Base-by-base conservation (phyloP, 2,113 vertebrate genomes). In the Thryonomys swinderianus region DNA sequence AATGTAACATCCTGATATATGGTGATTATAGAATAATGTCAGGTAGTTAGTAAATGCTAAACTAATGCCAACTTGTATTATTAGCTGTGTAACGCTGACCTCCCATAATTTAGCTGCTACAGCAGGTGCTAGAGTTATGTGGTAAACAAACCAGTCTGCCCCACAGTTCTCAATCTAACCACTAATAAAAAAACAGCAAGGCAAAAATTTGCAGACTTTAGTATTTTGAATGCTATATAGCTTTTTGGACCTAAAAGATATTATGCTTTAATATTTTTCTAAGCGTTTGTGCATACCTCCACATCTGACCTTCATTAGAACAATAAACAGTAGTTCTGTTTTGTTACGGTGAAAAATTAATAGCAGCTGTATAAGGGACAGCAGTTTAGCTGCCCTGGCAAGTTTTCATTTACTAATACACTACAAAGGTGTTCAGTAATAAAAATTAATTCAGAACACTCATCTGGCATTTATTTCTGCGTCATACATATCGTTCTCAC, bases 251-350 rank as follows among this genome's bases (percentile, higher is more conserved):
- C 42, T 73, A 59, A 85, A 92, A 76, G 7, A 42, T 51, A 81
- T 21, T 78, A 48, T n/a, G n/a, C 55, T 82, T 57, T 92, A 51
- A 73, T 90, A 94, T 91, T 90, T 88, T 74, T 73, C 64, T 64
- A 85, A 96, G 45, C 62, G 3, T 61, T 71, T 85, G 53, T 55
- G 14, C 21, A 85, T 69, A 71, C 57, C 12, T 78, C 13, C 40
- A 79, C 53, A 71, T 88, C 51, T 85, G 62, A 74, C 57, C 67
- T n/a, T 82, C 74, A 45, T 57, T 91, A 61, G 34, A 78, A 69
- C 30, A 87, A 82, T 48, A 91, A 82, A 88, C 37, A 88, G 55
- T 27, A 53, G 69, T 78, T 80, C 34, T 88, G 59, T 74, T 91
- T 69, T 32, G 32, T 81, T 80, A 55, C 4, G 34, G 40, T 92